Evolutionary conservation across 2,113 vertebrate genomes (phyloP), one percentile per base, ranked within the genome.

Genomic region (Pongo pygmaeus): DNA sequence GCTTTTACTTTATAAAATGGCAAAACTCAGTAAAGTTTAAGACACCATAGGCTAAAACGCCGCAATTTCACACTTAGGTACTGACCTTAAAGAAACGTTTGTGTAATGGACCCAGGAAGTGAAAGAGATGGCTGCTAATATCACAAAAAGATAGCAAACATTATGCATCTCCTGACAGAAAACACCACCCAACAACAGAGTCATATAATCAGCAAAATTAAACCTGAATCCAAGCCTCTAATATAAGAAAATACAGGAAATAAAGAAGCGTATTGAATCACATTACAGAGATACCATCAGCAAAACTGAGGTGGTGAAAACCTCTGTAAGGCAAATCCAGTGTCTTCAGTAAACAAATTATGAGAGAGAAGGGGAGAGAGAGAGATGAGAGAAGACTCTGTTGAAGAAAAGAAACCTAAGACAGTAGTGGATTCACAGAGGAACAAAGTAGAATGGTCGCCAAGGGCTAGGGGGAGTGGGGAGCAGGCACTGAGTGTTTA

Each of bases 261-360:
- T 10, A n/a, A 17, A 38, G 35, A 9, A n/a, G 6, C 13, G 0
- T 8, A 46, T 5, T 32, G 18, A 52, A 52, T 4, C 43, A 30
- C 13, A 8, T 38, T 35, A 46, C 5, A 72, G 27, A 35, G 22
- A 16, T 6, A 50, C 25, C 5, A 17, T 22, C 40, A 8, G 77
- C 17, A 6, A n/a, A 72, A 18, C 17, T 27, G 25, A 8, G 9
- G 67, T 17, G 13, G 9, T 30, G 17, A 43, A 59, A 43, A 79
- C 4, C 13, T 46, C 50, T 50, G 10, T 38, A 55, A 70, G 12
- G 17, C 72, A 70, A 35, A 48, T 14, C 43, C 23, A 22, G 25
- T 18, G 57, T 40, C 84, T 59, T 70, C 35, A 23, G 40, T 38
- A 48, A 67, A 20, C 5, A 40, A n/a, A 4, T 3, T 5, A 0